Percentiles rank a stretch among this genome's conserved stretches.
phyloP scores from a whole-genome alignment of 2,113 vertebrate genomes.

The Eupsittula cactorum region DNA sequence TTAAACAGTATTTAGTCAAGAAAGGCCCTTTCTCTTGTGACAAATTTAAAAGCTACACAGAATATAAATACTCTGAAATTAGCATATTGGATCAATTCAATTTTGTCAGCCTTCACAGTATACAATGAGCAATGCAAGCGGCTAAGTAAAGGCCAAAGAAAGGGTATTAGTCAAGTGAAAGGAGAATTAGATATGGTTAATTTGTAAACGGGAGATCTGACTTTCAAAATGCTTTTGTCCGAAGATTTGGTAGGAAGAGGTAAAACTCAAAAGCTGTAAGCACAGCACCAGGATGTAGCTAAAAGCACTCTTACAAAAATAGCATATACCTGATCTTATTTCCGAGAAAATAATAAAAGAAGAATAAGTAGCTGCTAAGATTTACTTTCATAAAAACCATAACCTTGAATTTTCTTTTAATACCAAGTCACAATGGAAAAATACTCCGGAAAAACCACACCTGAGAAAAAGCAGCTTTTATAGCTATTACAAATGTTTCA shows the following conservation, averaged over 20 bases:
- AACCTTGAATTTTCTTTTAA: not conserved
- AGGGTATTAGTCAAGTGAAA: not conserved
- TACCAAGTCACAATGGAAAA: not conserved
- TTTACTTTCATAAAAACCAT: not conserved
- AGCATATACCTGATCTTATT: not conserved
- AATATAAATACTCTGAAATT: conserved; percentile 41
- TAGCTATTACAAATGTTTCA: not conserved
- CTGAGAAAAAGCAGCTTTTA: not conserved
- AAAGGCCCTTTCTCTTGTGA: not conserved
- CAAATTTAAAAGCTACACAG: conserved; percentile 27
- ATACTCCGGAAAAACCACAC: not conserved
- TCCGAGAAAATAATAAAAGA: not conserved
- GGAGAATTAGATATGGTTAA: conserved; percentile 14
- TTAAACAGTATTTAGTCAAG: not conserved
- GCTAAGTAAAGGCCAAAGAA: conserved; percentile 9
- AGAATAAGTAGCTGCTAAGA: not conserved
- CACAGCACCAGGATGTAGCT: not conserved
- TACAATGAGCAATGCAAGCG: not conserved
- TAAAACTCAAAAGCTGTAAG: not conserved
- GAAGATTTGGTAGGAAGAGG: not conserved
- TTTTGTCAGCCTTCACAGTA: not conserved
- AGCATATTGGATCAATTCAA: conserved; percentile 50
- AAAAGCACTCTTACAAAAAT: not conserved
- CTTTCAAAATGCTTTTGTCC: not conserved
- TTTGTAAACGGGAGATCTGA: conserved; percentile 27